Percentiles rank a stretch among this genome's conserved stretches.
Conservation (phyloP, 2,888 invertebrate species). For the Troglohyphantes excavatus region DNA sequence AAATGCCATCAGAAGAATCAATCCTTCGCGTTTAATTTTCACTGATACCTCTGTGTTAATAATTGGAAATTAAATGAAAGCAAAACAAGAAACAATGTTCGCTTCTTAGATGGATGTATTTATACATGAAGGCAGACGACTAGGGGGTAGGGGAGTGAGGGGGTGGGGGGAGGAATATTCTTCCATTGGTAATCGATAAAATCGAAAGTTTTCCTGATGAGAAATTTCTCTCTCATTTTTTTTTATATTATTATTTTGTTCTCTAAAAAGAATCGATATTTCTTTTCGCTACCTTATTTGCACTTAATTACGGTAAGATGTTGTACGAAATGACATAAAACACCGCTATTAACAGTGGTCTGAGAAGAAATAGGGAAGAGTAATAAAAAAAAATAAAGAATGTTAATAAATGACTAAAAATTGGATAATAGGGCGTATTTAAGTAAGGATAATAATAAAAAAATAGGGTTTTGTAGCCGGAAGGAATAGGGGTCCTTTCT, state of each 20-base stretch:
- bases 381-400: not conserved
- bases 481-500: not conserved
- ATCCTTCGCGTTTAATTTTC: constrained; percentile 76
- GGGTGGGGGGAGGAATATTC: constrained; percentile 46
- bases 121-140: constrained; percentile 45
- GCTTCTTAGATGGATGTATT: constrained; percentile 70
- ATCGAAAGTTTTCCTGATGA: constrained; percentile 78
- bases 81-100: constrained; percentile 78
- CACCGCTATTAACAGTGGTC: constrained; percentile 67
- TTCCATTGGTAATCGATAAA: constrained; percentile 76
- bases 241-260: constrained; percentile 46
- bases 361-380: not conserved
- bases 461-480: not conserved
- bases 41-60: constrained; percentile 70
- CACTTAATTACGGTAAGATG: constrained; percentile 78
- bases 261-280: constrained; percentile 62
- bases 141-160: constrained; percentile 22
- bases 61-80: constrained; percentile 78
- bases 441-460: constrained; percentile 14
- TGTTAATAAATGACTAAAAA: constrained; percentile 68
- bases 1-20: constrained; percentile 66
- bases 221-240: constrained; percentile 59
- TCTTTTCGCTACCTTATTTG: constrained; percentile 78
- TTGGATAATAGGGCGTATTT: constrained; percentile 60
- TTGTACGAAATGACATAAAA: constrained; percentile 77